Base-by-base conservation (phyloP, 2,888 invertebrate species). In the Cosmia trapezina region DNA sequence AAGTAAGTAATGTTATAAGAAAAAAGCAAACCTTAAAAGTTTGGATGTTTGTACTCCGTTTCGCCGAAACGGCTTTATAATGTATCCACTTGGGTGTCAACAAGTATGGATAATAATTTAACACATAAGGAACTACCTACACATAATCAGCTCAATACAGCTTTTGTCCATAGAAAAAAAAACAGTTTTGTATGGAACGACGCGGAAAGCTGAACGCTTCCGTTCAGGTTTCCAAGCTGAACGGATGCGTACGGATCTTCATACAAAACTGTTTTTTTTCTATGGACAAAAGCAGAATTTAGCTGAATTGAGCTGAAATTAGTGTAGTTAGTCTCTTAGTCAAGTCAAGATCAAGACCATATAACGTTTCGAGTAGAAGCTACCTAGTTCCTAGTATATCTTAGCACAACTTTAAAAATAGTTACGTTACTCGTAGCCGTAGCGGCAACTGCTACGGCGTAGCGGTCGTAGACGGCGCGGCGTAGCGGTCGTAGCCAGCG, bases 371-470 rank as follows among this genome's bases (percentile, higher is more conserved):
- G 4, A 60, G 33, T 22, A 60, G n/a, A 49, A 65, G 12, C 12
- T 28, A 28, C 28, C 28, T 19, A 57, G 19, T 19, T n/a, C 4
- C 33, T 19, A 57, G n/a, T 76, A 47, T 19, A 75, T 60, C 12
- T 43, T 22, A 60, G 19, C 33, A 0, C 19, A 76, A 56, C 33
- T 76, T 69, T 49, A 28, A 28, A 54, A 76, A 69, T 76, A 54
- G 60, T 76, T 76, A 19, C 49, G 33, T 37, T 22, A 17, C 53
- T 57, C 22, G 22, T 45, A 59, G n/a, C 43, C 33, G 33, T 66
- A 53, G 45, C 51, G 11, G 45, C 41, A n/a, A 22, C 28, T 33
- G 43, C 75, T 74, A 74, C 75, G 60, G 19, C 60, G 76, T 75
- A 69, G 74, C 69, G n/a, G 47, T n/a, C n/a, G n/a, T n/a, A n/a